A percentile compares a stretch with the other conserved stretches of the same genome.
These are phyloP conservation scores for Melopsittacus undulatus DNA, from an alignment of 2,797 vertebrate genomes.

Conservation along the genomic window DNA sequence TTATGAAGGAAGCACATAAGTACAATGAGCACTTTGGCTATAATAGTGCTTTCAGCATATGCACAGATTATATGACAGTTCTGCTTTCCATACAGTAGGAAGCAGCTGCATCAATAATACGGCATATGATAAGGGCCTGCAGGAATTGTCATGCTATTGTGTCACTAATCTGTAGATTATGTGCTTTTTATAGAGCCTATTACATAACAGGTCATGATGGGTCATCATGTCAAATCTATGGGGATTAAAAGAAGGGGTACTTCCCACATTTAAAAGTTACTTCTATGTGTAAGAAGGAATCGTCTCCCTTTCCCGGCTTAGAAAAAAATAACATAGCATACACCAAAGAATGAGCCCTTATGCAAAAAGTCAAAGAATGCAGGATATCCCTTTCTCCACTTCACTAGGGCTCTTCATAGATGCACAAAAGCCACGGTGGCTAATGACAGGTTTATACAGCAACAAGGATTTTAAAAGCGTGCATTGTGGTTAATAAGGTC, in stretches of 20 bases:
- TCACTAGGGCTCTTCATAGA: background rate
- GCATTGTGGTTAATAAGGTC: background rate
- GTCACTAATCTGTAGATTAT: constrained; percentile 45
- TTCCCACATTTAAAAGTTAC: background rate
- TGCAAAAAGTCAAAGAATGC: background rate
- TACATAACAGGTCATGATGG: constrained; percentile 26
- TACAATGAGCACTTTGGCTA: background rate
- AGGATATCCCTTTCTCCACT: background rate
- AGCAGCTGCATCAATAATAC: background rate
- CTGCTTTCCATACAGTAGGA: background rate
- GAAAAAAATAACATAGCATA: background rate
- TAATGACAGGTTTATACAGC: background rate
- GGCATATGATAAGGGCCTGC: background rate
- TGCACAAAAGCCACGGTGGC: background rate
- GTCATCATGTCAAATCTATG: background rate
- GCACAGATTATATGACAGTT: background rate
- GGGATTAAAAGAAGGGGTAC: background rate
- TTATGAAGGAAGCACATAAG: background rate
- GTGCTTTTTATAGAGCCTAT: constrained; percentile 46
- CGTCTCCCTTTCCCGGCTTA: background rate
- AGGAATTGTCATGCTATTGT: background rate
- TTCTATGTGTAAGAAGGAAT: background rate
- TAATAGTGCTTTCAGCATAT: background rate
- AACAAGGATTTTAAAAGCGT: background rate
- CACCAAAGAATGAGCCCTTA: background rate